Conservation (phyloP, 2,113 vertebrate species). For the Rhineura floridana region DNA sequence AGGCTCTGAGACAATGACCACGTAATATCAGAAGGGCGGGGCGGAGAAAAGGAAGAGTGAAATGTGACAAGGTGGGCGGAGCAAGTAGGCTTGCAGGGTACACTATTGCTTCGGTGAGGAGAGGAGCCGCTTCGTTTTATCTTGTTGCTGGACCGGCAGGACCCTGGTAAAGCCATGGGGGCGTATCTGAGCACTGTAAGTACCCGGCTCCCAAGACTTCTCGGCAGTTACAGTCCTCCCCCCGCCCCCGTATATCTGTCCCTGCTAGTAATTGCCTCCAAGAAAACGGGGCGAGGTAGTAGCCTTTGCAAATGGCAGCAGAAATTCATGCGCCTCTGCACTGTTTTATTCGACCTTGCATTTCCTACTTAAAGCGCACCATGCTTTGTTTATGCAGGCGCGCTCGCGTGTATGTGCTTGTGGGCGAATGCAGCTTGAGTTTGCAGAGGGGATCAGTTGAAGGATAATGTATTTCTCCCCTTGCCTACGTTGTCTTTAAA, state of each 20-base stretch:
- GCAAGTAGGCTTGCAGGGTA: rapidly evolving
- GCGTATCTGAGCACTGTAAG: constrained; percentile 10
- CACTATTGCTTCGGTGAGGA: neutral
- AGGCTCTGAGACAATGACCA: neutral
- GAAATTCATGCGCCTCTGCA: neutral
- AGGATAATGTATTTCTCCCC: no score
- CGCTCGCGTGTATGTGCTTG: no score
- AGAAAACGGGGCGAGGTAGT: neutral
- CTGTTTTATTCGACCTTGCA: neutral
- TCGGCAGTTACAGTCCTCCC: no score
- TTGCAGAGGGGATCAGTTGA: neutral
- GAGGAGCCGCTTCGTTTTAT: no score
- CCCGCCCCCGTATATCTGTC: neutral
- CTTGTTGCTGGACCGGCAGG: neutral
- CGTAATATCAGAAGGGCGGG: rapidly evolving
- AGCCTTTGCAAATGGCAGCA: neutral
- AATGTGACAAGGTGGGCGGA: neutral
- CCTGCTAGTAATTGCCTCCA: neutral
- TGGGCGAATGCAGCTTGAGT: no score
- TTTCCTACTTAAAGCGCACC: neutral
- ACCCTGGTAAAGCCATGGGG: neutral
- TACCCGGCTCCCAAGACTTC: neutral
- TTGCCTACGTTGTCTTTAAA: neutral
- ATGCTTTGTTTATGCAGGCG: neutral
- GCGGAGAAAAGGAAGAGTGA: neutral